Percentiles rank a stretch among this genome's conserved stretches.
phyloP scores from a whole-genome alignment of 2,797 vertebrate genomes.

The Gallinago stenura region DNA sequence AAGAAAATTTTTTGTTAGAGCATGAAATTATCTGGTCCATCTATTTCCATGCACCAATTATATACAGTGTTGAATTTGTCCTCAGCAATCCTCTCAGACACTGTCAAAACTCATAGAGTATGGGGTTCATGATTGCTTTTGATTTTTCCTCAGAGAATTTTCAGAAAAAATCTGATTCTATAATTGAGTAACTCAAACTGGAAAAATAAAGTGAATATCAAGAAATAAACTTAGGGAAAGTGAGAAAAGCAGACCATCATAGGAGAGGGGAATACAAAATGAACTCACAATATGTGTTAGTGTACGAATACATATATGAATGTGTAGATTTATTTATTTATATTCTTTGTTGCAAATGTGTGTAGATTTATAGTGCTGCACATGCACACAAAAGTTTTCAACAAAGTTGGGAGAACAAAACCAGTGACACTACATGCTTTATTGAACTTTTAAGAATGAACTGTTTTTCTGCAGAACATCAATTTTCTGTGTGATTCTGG shows the following conservation, averaged over 20 bases:
- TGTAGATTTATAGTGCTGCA: neutral
- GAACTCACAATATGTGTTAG: neutral
- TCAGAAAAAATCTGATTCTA: neutral
- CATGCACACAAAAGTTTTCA: neutral
- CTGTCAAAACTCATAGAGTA: neutral
- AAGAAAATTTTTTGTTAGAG: fast-evolving
- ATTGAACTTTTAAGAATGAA: neutral
- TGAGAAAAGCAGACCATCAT: neutral
- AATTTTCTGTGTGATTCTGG: neutral
- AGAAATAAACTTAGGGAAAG: neutral
- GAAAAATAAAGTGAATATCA: neutral
- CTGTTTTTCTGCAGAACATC: neutral
- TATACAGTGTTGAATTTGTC: neutral
- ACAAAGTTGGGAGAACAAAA: neutral
- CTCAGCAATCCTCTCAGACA: neutral
- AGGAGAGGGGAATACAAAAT: neutral
- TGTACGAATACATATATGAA: neutral
- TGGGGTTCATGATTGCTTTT: neutral
- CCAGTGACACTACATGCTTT: neutral
- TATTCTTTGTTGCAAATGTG: neutral
- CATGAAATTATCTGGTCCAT: neutral
- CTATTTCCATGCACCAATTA: neutral
- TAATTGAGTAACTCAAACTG: neutral
- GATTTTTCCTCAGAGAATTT: neutral
- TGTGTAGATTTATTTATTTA: neutral